Evolutionary conservation across 1,140 invertebrate genomes (phyloP).

Genomic region (Leucophenga varia): DNA sequence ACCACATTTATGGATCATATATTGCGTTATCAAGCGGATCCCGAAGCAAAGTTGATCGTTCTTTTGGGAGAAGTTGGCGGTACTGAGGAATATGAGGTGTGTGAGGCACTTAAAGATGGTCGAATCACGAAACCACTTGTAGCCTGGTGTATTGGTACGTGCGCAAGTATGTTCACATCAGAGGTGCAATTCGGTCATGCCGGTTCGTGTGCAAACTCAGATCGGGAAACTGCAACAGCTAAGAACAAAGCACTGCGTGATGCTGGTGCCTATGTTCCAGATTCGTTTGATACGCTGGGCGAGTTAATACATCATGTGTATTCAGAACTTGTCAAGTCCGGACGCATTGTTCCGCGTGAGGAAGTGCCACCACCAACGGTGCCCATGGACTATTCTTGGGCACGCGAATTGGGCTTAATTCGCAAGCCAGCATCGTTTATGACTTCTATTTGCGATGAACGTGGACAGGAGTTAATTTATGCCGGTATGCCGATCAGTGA

Average conservation of each 20-base stretch:
- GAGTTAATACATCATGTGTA: slow-evolving; percentile 71
- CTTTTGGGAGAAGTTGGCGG: slow-evolving; percentile 97
- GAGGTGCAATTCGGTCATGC: slow-evolving; percentile 99
- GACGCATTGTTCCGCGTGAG: slow-evolving; percentile 80
- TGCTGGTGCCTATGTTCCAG: slow-evolving; percentile 87
- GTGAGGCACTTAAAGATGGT: slow-evolving; percentile 79
- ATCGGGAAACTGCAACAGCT: slow-evolving; percentile 88
- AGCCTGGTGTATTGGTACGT: slow-evolving; percentile 98
- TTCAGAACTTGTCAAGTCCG: slow-evolving; percentile 75
- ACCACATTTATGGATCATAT: slow-evolving; percentile 99
- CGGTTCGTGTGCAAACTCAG: slow-evolving; percentile 95
- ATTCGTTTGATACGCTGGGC: slow-evolving; percentile 91
- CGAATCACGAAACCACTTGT: slow-evolving; percentile 92
- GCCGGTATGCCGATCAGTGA: slow-evolving; percentile 98
- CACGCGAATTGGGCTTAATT: slow-evolving; percentile 95
- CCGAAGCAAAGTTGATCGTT: slow-evolving; percentile 91
- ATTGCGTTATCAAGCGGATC: slow-evolving; percentile 75
- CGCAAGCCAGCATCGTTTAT: slow-evolving; percentile 99
- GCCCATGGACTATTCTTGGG: slow-evolving; percentile 99
- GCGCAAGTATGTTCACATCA: slow-evolving; percentile 88
- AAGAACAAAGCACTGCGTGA: slow-evolving; percentile 86
- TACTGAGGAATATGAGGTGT: slow-evolving; percentile 98
- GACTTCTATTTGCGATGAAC: slow-evolving; percentile 98
- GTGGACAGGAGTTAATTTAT: slow-evolving; percentile 96
- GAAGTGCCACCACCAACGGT: slow-evolving; percentile 98